Percentiles rank a stretch among this genome's conserved stretches.
Conservation (phyloP, 2,888 invertebrate genomes). For the Andrena dorsata region DNA sequence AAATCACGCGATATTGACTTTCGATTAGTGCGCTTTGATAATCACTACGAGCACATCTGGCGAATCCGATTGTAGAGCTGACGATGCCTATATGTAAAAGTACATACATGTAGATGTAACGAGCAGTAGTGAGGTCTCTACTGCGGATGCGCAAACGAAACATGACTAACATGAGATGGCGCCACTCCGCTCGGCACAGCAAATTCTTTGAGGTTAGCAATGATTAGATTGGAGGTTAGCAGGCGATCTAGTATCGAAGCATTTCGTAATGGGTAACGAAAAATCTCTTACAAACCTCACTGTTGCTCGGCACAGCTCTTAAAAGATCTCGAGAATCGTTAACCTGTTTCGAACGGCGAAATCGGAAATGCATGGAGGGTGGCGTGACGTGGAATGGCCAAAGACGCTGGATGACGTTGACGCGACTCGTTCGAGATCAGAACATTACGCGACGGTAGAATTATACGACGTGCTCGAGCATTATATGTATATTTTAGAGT, state of each 20-base stretch:
- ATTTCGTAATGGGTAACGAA: too few relatives aligned
- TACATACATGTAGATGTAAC: too few relatives aligned
- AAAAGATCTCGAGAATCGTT: not conserved
- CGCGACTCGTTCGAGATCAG: slow-evolving; percentile 6
- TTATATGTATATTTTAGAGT: slow-evolving; percentile 39
- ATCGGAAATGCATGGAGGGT: not conserved
- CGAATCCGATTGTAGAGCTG: slow-evolving; percentile 24
- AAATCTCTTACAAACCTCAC: too few relatives aligned
- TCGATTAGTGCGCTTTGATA: slow-evolving; percentile 65
- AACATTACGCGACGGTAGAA: slow-evolving; percentile 20
- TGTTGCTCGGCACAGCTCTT: too few relatives aligned
- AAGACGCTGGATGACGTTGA: not conserved
- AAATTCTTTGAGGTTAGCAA: too few relatives aligned
- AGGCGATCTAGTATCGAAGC: too few relatives aligned
- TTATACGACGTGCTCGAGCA: slow-evolving; percentile 24
- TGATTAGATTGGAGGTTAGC: too few relatives aligned
- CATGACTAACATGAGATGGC: too few relatives aligned
- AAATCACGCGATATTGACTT: slow-evolving; percentile 48
- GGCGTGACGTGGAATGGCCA: not conserved
- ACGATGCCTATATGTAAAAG: slow-evolving; percentile 5
- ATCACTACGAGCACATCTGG: slow-evolving; percentile 51
- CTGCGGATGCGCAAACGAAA: too few relatives aligned
- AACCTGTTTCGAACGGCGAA: slow-evolving; percentile 1
- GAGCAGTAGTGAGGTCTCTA: too few relatives aligned
- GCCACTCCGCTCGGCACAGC: too few relatives aligned